A percentile compares a stretch with the other conserved stretches of the same genome.
These are phyloP conservation scores for Girardinus metallicus DNA, from an alignment of 2,797 vertebrate genomes.

Conservation along the genomic window DNA sequence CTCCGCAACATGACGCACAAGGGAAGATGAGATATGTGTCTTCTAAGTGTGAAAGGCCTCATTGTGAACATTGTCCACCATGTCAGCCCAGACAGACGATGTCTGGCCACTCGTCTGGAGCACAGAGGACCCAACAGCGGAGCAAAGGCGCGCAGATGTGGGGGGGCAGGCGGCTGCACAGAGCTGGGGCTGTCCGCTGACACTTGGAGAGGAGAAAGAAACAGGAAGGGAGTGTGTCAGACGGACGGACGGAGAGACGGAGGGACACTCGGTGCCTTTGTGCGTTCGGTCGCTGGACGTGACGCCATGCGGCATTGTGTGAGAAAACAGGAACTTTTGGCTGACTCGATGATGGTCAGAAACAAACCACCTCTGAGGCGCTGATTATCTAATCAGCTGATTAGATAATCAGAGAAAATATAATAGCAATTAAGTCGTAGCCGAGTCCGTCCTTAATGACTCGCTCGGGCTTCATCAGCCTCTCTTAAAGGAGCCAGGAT, in stretches of 20 bases:
- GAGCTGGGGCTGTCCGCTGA: constrained; percentile 48
- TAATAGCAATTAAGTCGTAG: constrained; percentile 52
- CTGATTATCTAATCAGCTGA: constrained; percentile 69
- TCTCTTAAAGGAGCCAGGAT: constrained; percentile 31
- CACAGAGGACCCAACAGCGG: constrained; percentile 43
- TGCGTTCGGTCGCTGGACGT: constrained; percentile 30
- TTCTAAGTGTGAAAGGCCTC: constrained; percentile 50
- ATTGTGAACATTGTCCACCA: constrained; percentile 67
- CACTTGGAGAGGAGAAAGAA: constrained; percentile 39
- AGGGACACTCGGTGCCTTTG: constrained; percentile 50
- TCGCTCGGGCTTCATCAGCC: constrained; percentile 56
- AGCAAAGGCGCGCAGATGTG: constrained; percentile 54
- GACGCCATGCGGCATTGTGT: constrained; percentile 17
- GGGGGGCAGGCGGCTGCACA: constrained; percentile 43
- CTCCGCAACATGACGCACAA: neutral
- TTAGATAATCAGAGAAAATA: constrained; percentile 58
- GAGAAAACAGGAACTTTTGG: constrained; percentile 23
- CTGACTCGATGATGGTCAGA: constrained; percentile 28
- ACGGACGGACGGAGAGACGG: constrained; percentile 29
- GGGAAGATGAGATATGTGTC: constrained; percentile 27
- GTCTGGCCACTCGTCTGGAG: constrained; percentile 70
- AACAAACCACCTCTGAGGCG: constrained; percentile 39
- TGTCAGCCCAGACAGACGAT: constrained; percentile 60
- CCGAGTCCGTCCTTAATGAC: constrained; percentile 48
- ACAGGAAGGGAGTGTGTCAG: constrained; percentile 53